These are phyloP conservation scores for Chironomus tentans DNA, from an alignment of 2,888 invertebrate genomes.

Conservation along the genomic window DNA sequence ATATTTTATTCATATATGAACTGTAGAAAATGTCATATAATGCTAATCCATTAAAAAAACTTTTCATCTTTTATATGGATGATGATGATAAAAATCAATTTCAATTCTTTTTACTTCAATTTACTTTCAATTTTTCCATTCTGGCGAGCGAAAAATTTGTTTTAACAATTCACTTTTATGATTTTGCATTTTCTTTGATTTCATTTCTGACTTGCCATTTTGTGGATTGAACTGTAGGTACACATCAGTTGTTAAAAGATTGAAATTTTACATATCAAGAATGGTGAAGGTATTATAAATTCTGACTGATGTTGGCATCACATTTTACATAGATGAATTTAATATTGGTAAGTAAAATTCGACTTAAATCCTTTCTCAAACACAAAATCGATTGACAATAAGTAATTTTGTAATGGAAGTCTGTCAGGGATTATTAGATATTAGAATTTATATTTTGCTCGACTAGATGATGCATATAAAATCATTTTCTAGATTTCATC, in stretches of 20 bases:
- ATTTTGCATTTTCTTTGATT: slow-evolving; percentile 9
- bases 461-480: too few species aligned
- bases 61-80: background rate
- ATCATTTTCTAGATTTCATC: too few species aligned
- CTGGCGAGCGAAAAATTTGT: slow-evolving; percentile 16
- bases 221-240: background rate
- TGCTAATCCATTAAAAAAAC: slow-evolving; percentile 12
- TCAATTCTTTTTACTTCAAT: slow-evolving; percentile 3
- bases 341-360: too few species aligned
- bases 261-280: too few species aligned
- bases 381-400: too few species aligned
- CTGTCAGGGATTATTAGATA: too few species aligned
- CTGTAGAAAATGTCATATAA: background rate
- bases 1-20: background rate
- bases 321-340: too few species aligned
- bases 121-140: slow-evolving; percentile 23
- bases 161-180: background rate
- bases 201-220: background rate
- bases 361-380: too few species aligned
- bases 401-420: too few species aligned
- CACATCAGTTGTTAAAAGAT: too few species aligned
- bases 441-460: too few species aligned
- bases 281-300: background rate
- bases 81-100: background rate
- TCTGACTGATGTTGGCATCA: background rate